These are phyloP conservation scores for Germaria angustata DNA, from an alignment of 2,888 invertebrate species.

Conservation along the genomic window DNA sequence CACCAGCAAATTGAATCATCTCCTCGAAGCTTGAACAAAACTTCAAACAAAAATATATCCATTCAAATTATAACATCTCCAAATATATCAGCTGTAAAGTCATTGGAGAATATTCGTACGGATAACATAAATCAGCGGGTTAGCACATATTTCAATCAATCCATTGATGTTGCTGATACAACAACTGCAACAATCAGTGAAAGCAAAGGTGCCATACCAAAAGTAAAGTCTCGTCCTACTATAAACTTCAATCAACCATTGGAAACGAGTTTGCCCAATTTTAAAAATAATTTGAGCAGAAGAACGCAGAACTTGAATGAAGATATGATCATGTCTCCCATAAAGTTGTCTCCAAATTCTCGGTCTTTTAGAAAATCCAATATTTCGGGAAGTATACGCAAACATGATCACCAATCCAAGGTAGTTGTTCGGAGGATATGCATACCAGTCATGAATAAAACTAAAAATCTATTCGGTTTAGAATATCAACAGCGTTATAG, in stretches of 20 bases:
- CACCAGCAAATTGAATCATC: conserved; percentile 10
- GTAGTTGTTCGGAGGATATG: conserved; percentile 55
- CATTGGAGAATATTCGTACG: not conserved
- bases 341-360: not conserved
- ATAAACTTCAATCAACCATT: conserved; percentile 7
- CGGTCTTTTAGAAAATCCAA: not conserved
- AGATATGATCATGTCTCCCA: conserved; percentile 12
- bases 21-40: not conserved
- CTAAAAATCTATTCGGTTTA: not conserved
- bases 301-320: conserved; percentile 8
- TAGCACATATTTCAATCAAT: conserved; percentile 1
- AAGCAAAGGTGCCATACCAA: not conserved
- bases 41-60: not conserved
- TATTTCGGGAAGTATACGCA: not conserved
- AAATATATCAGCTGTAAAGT: not conserved
- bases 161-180: not conserved
- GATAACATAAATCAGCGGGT: too few relatives aligned
- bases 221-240: not conserved
- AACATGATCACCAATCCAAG: conserved; percentile 26
- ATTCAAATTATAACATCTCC: not conserved
- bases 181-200: not conserved
- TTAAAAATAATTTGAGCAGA: not conserved
- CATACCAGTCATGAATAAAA: conserved; percentile 20
- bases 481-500: conserved; percentile 14
- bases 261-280: not conserved